Conservation (phyloP, 2,113 vertebrate genomes). For the Vidua macroura region DNA sequence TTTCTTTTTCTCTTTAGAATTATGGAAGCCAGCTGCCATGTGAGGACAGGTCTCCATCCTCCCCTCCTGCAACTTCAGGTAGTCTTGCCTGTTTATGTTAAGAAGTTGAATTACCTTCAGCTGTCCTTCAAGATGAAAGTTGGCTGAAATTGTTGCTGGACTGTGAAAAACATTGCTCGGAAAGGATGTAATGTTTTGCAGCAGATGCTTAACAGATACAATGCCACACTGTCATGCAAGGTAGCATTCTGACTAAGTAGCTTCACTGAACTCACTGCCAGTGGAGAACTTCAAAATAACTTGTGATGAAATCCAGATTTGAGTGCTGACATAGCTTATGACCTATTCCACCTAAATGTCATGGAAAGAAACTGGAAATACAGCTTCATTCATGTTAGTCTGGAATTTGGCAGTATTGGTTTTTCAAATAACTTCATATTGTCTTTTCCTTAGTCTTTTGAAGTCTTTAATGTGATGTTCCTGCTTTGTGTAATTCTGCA, state of each 20-base stretch:
- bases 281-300: not conserved
- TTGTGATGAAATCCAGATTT: not conserved
- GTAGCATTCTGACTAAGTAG: not conserved
- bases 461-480: not conserved
- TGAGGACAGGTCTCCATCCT: slow-evolving; percentile 75
- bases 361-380: not conserved
- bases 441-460: not conserved
- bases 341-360: not conserved
- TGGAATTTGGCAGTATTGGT: not conserved
- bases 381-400: not conserved
- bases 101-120: not conserved
- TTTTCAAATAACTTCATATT: not conserved
- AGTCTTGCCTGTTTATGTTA: not conserved
- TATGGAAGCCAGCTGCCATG: slow-evolving; percentile 82
- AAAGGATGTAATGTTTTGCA: not conserved
- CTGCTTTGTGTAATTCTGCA: not conserved
- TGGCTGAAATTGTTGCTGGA: not conserved
- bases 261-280: not conserved
- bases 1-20: slow-evolving; percentile 63
- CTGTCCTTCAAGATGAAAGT: not conserved
- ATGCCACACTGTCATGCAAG: not conserved
- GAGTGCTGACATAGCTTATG: not conserved
- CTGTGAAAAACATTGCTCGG: not conserved
- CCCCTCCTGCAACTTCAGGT: slow-evolving; percentile 81
- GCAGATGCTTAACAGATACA: not conserved